These are phyloP conservation scores for Isaurus tuberculatus DNA, from an alignment of 92 coral and sea anemone genomes.

Conservation along the genomic window DNA sequence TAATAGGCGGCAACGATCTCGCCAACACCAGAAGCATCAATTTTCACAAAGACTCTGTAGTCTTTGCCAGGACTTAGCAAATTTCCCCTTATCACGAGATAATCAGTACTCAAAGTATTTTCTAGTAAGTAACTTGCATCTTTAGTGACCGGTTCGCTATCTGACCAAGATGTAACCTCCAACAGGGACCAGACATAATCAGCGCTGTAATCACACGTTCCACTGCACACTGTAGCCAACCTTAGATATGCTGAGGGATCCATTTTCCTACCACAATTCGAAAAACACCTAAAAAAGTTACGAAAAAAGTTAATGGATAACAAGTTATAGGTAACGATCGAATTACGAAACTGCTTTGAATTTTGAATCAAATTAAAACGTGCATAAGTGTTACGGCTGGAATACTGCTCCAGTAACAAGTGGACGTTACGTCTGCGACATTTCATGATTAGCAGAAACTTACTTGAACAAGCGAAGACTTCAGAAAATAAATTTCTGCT, in stretches of 20 bases:
- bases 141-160: conserved; percentile 5
- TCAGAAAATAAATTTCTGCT: too few species aligned
- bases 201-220: conserved; percentile 6
- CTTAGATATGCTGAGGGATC: conserved; percentile 23
- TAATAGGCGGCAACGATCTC: background rate
- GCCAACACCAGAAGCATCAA: background rate
- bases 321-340: too few species aligned
- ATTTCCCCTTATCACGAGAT: conserved; percentile 14
- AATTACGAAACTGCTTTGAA: background rate
- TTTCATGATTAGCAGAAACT: too few species aligned
- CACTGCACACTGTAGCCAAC: conserved; percentile 8
- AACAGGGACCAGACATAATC: conserved; percentile 9
- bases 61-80: background rate
- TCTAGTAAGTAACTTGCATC: background rate
- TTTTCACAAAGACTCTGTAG: background rate
- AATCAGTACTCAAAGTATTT: conserved; percentile 13
- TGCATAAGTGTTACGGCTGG: too few species aligned
- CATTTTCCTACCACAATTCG: conserved; percentile 22
- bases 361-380: background rate
- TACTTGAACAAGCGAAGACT: too few species aligned
- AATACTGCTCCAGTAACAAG: too few species aligned
- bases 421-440: too few species aligned
- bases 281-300: conserved; percentile 19
- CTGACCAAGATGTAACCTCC: conserved; percentile 5
- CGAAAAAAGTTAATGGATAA: background rate